These are phyloP conservation scores for Ophioderma brevispina DNA, from an alignment of 35 echinoderm and acorn worm species.

Conservation along the genomic window DNA sequence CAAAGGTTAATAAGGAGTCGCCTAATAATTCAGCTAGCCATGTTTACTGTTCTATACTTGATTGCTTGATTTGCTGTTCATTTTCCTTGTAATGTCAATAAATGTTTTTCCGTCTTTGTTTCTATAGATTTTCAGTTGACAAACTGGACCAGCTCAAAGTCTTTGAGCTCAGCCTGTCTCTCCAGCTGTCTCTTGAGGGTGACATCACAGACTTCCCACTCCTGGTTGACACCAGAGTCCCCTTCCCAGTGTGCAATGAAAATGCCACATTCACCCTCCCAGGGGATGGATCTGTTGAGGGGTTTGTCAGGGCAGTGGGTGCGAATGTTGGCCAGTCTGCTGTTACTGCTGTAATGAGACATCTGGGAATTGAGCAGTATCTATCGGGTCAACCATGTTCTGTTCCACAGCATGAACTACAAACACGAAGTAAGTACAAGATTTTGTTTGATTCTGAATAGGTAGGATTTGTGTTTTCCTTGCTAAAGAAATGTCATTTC, in stretches of 20 bases:
- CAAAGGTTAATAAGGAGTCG: too few species aligned
- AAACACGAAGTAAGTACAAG: too few species aligned
- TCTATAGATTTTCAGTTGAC: conserved; percentile 18
- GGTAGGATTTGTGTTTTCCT: too few species aligned
- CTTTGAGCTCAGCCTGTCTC: neutral
- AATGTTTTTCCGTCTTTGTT: too few species aligned
- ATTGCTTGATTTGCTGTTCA: too few species aligned
- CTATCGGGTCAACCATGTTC: too few species aligned
- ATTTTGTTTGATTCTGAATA: too few species aligned
- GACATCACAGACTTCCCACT: neutral
- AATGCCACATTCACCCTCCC: conserved; percentile 8
- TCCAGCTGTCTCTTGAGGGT: neutral
- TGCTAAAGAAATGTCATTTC: too few species aligned
- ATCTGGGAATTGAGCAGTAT: neutral
- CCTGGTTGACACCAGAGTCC: neutral
- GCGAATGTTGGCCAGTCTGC: neutral
- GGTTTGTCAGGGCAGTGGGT: neutral
- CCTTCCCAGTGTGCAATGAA: conserved; percentile 7
- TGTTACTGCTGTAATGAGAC: neutral
- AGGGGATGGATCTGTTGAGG: conserved; percentile 23
- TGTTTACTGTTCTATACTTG: too few species aligned
- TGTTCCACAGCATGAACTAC: too few species aligned
- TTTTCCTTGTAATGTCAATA: too few species aligned
- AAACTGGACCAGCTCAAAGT: neutral
- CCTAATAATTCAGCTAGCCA: too few species aligned